Evolutionary conservation across 2,113 vertebrate genomes (phyloP).

Genomic region (Ictalurus punctatus): DNA sequence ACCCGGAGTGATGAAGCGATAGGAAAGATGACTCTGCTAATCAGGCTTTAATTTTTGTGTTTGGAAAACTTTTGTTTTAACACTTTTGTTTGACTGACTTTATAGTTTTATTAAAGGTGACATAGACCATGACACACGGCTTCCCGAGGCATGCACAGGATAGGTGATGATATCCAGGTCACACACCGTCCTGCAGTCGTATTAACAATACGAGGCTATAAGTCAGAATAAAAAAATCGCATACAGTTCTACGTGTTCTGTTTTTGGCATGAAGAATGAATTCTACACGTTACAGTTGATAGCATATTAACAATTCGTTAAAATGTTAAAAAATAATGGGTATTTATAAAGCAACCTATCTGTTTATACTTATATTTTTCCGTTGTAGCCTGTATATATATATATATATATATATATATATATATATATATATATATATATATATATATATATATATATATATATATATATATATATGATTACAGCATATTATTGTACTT

Average conservation of each 20-base stretch:
- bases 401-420: no score
- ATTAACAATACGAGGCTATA: neutral
- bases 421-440: no score
- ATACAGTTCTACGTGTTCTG: neutral
- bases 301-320: neutral
- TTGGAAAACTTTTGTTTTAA: slow-evolving; percentile 18
- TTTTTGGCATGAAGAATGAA: neutral
- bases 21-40: slow-evolving; percentile 22
- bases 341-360: neutral
- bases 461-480: neutral
- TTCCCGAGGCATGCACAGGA: neutral
- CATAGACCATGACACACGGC: slow-evolving; percentile 24
- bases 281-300: neutral
- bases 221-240: neutral
- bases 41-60: slow-evolving; percentile 21
- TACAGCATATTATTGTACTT: neutral
- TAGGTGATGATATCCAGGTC: slow-evolving; percentile 26
- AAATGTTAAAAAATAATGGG: no score
- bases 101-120: slow-evolving; percentile 27
- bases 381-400: neutral
- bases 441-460: no score
- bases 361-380: neutral
- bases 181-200: neutral
- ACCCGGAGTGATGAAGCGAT: slow-evolving; percentile 8
- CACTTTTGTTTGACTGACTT: slow-evolving; percentile 8